Base-by-base conservation (phyloP, 2,888 invertebrate species). In the Galerucella pusilla region DNA sequence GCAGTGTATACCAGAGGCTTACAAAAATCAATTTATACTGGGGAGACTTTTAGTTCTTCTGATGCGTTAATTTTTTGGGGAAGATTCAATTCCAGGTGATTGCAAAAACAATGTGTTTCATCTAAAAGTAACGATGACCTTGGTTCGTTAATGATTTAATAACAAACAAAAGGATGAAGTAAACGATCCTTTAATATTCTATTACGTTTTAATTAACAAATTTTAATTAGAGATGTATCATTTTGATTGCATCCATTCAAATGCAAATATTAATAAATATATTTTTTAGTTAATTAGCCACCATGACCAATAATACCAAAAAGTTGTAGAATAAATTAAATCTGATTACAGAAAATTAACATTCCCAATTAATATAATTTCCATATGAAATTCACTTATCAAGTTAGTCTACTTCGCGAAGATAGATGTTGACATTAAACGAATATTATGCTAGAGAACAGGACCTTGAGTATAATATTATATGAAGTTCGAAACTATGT, bases 271-370 rank as follows among this genome's bases (percentile, higher is more conserved):
- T 64, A 54, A 71, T 71, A 61, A 14, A 14, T 60, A 7, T 20
- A 10, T 71, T 71, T 66, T 66, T 49, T 45, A 60, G 46, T 49
- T 72, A 72, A 72, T 72, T 72, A 72, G 16, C 60, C 66, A 60
- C 72, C 71, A 64, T 61, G 65, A 71, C 71, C 71, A 57, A 64
- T 28, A 28, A 28, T 64, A 71, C 64, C 65, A 25, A 61, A 46
- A 61, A 61, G 71, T 71, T 52, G 65, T 57, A 68, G 45, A 68
- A 72, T 75, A 75, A 73, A 60, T 75, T 70, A 75, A 73, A 65
- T 61, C 75, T 75, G 73, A 75, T 70, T 75, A 73, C 57, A 67
- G 66, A 69, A 63, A 73, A 75, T 75, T 75, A 75, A 69, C 70
- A 73, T 75, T 69, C 71, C 35, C 68, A 64, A 61, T 71, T 64